Percentiles rank a stretch among this genome's conserved stretches.
Conservation (phyloP, 2,113 vertebrate genomes). For the Hemicordylus capensis region DNA sequence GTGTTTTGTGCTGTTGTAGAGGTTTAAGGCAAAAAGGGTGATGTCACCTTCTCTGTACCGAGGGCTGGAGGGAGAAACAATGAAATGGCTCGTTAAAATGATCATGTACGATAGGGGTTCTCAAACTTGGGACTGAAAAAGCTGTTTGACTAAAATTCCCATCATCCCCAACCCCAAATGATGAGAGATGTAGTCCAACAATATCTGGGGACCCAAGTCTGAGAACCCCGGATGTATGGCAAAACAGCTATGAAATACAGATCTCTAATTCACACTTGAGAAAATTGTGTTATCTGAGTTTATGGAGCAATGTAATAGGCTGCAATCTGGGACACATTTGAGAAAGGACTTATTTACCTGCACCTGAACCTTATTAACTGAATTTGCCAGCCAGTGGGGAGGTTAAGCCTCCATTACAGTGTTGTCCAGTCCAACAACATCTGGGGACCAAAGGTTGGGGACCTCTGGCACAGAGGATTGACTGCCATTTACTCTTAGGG, state of each 20-base stretch:
- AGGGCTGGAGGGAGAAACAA: constrained; percentile 69
- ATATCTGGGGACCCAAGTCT: too few species aligned
- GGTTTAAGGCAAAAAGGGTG: constrained; percentile 87
- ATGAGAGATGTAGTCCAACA: too few species aligned
- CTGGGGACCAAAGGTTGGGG: too few species aligned
- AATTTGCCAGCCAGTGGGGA: neutral
- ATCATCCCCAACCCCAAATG: too few species aligned
- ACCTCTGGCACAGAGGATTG: neutral
- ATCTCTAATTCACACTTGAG: neutral
- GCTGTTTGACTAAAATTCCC: too few species aligned
- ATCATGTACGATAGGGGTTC: neutral
- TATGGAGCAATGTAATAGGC: neutral
- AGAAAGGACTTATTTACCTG: neutral
- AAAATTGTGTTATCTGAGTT: neutral
- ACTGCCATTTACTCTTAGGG: neutral
- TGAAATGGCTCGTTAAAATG: neutral
- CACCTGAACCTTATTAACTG: neutral
- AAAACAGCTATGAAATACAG: neutral
- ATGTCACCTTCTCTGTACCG: constrained; percentile 84
- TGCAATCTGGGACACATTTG: neutral
- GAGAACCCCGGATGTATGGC: too few species aligned
- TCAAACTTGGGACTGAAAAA: neutral
- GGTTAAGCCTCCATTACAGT: neutral
- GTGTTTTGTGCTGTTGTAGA: constrained; percentile 71
- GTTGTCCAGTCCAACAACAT: too few species aligned